Evolutionary conservation across 2,797 vertebrate genomes (phyloP).

Genomic region (Lepus townsendii): DNA sequence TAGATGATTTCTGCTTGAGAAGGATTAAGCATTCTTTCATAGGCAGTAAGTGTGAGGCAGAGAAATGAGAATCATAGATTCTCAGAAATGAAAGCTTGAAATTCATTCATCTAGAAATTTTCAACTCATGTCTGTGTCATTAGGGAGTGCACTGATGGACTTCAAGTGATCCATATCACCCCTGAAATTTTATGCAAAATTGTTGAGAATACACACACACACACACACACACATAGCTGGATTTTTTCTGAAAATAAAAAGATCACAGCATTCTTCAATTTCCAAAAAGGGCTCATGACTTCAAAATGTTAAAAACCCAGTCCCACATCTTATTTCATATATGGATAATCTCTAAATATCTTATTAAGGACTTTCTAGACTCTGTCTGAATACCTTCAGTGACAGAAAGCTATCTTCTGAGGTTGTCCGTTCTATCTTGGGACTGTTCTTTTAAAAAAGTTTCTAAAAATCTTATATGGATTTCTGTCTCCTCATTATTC

Average conservation of each 20-base stretch:
- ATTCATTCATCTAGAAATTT: conserved; percentile 13
- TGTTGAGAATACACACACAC: not conserved
- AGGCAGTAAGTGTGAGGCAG: not conserved
- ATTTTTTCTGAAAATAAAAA: not conserved
- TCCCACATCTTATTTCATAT: not conserved
- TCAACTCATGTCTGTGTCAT: not conserved
- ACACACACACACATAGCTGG: not conserved
- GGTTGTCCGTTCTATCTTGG: not conserved
- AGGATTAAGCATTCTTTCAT: conserved; percentile 11
- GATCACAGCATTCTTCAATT: not conserved
- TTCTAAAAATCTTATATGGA: not conserved
- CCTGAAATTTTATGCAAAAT: not conserved
- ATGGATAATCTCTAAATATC: not conserved
- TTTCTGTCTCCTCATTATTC: not conserved
- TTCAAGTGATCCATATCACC: not conserved
- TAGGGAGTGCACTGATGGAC: not conserved
- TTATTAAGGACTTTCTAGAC: not conserved
- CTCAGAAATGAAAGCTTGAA: conserved; percentile 34
- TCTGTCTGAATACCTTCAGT: not conserved
- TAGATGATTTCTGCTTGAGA: conserved; percentile 28
- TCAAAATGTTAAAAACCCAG: not conserved
- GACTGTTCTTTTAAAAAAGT: not conserved
- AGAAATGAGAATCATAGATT: conserved; percentile 36
- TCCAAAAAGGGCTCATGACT: not conserved
- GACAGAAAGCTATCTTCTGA: not conserved